Evolutionary conservation across 2,797 vertebrate species (phyloP).

Genomic region (Loriculus beryllinus): DNA sequence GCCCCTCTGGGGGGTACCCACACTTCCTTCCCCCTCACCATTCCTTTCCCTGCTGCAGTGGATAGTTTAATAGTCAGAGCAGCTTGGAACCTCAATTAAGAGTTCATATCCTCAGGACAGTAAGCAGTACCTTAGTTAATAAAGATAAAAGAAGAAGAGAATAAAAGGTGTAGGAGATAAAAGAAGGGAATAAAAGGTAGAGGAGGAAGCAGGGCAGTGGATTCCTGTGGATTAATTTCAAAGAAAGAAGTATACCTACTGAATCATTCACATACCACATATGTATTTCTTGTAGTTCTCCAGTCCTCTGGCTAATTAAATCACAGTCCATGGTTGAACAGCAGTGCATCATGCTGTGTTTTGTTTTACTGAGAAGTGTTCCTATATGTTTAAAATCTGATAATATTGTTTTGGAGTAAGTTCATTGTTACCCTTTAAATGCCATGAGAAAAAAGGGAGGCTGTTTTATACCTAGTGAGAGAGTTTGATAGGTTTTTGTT

Average conservation of each 20-base stretch:
- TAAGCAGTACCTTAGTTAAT: constrained; percentile 1
- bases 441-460: background rate
- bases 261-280: background rate
- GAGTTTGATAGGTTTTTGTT: background rate
- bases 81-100: background rate
- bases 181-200: background rate
- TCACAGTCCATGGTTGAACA: background rate
- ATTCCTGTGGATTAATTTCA: constrained; percentile 11
- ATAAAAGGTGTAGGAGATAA: background rate
- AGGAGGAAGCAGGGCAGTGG: background rate
- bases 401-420: background rate
- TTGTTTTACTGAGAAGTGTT: background rate
- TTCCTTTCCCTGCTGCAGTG: background rate
- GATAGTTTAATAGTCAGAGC: background rate
- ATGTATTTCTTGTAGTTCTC: background rate
- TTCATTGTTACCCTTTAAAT: background rate
- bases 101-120: background rate
- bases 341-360: background rate
- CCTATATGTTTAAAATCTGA: background rate
- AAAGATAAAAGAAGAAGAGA: background rate
- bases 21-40: background rate
- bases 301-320: background rate
- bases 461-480: background rate
- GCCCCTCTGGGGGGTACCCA: background rate
- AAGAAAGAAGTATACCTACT: background rate